Evolutionary conservation across 2,888 invertebrate species (phyloP).

Genomic region (Zygogramma bicolorata): DNA sequence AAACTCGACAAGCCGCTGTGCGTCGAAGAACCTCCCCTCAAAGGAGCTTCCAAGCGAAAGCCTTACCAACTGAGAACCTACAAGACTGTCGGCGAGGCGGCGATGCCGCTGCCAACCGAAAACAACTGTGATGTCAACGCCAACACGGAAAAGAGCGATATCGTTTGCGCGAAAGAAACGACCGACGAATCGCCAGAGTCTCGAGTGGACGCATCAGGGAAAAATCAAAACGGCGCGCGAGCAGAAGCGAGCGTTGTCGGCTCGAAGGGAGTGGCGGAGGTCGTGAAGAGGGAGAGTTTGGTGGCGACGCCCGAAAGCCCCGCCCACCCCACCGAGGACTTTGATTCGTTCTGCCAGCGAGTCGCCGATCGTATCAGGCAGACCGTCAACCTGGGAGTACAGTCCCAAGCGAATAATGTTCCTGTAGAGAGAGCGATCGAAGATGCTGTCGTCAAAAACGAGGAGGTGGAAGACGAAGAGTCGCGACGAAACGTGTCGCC

Average conservation of each 20-base stretch:
- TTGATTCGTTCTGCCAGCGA: constrained; percentile 33
- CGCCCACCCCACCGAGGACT: constrained; percentile 18
- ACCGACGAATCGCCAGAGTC: background rate
- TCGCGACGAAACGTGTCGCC: background rate
- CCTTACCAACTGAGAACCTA: constrained; percentile 40
- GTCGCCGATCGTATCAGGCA: constrained; percentile 17
- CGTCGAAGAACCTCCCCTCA: constrained; percentile 32
- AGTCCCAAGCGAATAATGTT: background rate
- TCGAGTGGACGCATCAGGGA: no score
- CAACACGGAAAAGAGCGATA: constrained; percentile 25
- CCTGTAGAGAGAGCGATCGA: background rate
- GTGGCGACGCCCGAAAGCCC: background rate
- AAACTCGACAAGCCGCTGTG: constrained; percentile 26
- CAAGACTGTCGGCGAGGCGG: constrained; percentile 22
- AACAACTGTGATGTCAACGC: constrained; percentile 35
- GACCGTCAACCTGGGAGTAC: no score
- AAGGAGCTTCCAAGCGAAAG: constrained; percentile 52
- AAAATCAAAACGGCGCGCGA: background rate
- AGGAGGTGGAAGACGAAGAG: background rate
- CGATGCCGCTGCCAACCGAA: background rate
- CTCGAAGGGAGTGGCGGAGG: background rate
- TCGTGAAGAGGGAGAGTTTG: background rate
- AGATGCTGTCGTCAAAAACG: no score
- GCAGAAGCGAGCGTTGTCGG: background rate
- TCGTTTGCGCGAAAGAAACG: constrained; percentile 22